A percentile compares a stretch with the other conserved stretches of the same genome.
phyloP scores from a whole-genome alignment of 30 jellyfish, hydroid and myxozoan species.

The Aurelia aurita region DNA sequence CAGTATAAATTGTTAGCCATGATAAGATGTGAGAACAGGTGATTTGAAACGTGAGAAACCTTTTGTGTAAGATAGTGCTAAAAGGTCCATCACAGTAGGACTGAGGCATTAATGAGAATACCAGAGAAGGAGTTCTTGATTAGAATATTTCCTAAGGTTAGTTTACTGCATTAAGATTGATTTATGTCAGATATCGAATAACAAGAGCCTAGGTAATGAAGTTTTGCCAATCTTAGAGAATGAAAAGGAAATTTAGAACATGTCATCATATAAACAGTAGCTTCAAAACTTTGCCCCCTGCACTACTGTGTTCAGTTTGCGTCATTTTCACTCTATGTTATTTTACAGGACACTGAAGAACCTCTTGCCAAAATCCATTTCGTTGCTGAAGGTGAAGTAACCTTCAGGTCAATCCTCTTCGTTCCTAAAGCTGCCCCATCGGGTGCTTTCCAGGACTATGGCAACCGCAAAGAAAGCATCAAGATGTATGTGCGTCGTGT shows the following conservation, averaged over 20 bases:
- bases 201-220: neutral
- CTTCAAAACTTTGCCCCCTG: too few relatives aligned
- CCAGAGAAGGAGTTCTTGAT: too few relatives aligned
- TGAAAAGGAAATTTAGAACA: neutral
- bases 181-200: neutral
- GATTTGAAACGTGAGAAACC: too few relatives aligned
- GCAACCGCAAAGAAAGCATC: conserved; percentile 91
- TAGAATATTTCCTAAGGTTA: too few relatives aligned
- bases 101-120: too few relatives aligned
- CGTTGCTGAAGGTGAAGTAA: conserved; percentile 99
- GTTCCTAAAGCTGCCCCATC: conserved; percentile 96
- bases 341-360: conserved; percentile 84
- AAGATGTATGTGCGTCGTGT: conserved; percentile 97
- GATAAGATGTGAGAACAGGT: too few relatives aligned
- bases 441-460: conserved; percentile 96
- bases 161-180: neutral
- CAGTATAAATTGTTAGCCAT: too few relatives aligned
- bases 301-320: too few relatives aligned
- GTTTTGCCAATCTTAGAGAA: too few relatives aligned
- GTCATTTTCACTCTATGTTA: neutral
- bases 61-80: too few relatives aligned
- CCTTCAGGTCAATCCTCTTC: conserved; percentile 94
- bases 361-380: conserved; percentile 99
- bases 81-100: too few relatives aligned
- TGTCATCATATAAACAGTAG: neutral